Base-by-base conservation (phyloP, 2,888 invertebrate species). In the Brachynemurus nebulosus region DNA sequence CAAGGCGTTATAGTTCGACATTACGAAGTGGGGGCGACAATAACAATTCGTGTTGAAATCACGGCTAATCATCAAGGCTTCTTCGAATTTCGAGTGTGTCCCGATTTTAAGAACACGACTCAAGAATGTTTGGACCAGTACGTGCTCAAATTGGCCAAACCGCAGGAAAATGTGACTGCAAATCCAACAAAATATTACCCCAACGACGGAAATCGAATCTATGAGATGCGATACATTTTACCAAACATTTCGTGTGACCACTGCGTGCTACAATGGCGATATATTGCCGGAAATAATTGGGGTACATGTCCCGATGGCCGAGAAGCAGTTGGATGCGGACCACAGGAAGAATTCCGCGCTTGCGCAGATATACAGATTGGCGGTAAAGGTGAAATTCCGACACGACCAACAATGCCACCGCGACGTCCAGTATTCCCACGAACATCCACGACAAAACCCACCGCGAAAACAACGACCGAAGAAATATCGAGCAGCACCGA, bases 241-340 rank as follows among this genome's bases (percentile, higher is more conserved):
- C 78, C 77, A 1, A 78, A 72, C 30, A 56, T 86, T 12, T 75
- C 78, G 37, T 91, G 91, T 60, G 64, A 72, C 9, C 86, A 86
- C 59, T 91, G 91, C 58, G 76, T 91, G 3, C 66, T 91, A 46
- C 91, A 91, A 58, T 91, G 91, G 91, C 74, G 81, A 52, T 91
- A 91, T 62, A 72, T 85, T 44, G 88, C 90, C 36, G 88, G 82
- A 58, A 86, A 86, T 57, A 86, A 85, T 58, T 88, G 86, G 86
- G 86, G 86, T 1, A 70, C 68, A 11, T 84, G 84, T 55, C 69
- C 69, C 1, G 77, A 83, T 56, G 82, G 81, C 0, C 76, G 74
- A 38, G 85, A 81, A 23, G 80, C 80, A 0, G 80, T 90, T 1
- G 90, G 90, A 0, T 90, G 90, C 57, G 90, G 90, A 0, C 83